Percentiles rank a stretch among this genome's conserved stretches.
These are phyloP conservation scores for Centropus unirufus DNA, from an alignment of 2,113 vertebrate species.

Conservation along the genomic window DNA sequence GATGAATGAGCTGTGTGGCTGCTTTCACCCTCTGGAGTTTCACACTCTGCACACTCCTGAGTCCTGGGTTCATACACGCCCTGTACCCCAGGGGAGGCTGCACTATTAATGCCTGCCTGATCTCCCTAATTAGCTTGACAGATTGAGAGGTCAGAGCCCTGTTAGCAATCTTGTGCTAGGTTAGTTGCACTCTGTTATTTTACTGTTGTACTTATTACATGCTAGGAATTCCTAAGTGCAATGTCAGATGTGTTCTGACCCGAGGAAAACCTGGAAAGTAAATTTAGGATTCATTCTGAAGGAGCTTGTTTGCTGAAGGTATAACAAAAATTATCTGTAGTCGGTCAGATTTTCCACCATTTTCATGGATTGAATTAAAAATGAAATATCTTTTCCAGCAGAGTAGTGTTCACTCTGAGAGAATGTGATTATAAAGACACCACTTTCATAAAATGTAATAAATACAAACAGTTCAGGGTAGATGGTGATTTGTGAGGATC, in stretches of 20 bases:
- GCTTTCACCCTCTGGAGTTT: not conserved
- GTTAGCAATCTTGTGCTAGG: not conserved
- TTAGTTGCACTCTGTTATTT: not conserved
- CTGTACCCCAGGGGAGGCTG: not conserved
- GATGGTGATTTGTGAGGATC: not conserved
- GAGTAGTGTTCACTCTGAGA: not conserved
- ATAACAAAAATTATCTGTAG: not conserved
- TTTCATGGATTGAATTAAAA: not conserved
- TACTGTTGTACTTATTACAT: slow-evolving; percentile 5
- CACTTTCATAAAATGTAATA: not conserved
- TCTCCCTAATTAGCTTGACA: slow-evolving; percentile 45
- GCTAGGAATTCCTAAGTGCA: not conserved
- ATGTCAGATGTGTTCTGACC: not conserved
- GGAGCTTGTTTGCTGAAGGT: not conserved
- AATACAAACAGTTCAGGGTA: not conserved
- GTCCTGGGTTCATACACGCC: not conserved
- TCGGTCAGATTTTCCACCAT: not conserved
- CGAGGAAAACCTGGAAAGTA: not conserved
- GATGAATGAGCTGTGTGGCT: not conserved
- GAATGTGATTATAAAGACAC: not conserved
- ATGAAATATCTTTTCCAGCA: not conserved
- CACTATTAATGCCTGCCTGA: not conserved
- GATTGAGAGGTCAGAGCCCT: slow-evolving; percentile 24
- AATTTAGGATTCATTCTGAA: not conserved
- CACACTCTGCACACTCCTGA: not conserved